Conservation (phyloP, 2,797 vertebrate species). For the Atherinosoma microstoma region DNA sequence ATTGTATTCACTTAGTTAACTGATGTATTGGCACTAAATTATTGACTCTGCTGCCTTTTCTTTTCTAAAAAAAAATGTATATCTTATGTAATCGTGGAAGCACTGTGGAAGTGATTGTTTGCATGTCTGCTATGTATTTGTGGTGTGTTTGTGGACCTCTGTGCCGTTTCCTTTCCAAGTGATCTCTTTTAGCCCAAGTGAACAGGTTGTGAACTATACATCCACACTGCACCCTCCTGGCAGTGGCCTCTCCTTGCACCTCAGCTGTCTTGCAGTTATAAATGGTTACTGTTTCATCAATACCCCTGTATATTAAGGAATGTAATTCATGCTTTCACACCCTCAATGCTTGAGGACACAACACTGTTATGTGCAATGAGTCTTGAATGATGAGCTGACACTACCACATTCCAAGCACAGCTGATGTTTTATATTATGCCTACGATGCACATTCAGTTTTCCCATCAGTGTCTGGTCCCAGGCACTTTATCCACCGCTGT, state of each 20-base stretch:
- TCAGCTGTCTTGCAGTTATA: constrained; percentile 41
- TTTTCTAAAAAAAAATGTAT: constrained; percentile 7
- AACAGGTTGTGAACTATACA: constrained; percentile 54
- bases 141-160: constrained; percentile 54
- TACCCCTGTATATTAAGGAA: constrained; percentile 45
- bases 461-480: background rate
- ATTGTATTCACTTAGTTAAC: constrained; percentile 16
- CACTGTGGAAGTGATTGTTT: constrained; percentile 36
- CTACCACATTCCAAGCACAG: constrained; percentile 66
- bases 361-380: constrained; percentile 42
- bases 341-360: constrained; percentile 38
- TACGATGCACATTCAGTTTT: constrained; percentile 32
- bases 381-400: constrained; percentile 56
- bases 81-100: constrained; percentile 20
- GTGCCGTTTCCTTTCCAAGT: constrained; percentile 41
- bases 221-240: constrained; percentile 81
- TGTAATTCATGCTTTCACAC: constrained; percentile 49
- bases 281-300: constrained; percentile 47
- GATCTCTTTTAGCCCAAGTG: constrained; percentile 31
- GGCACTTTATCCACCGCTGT: constrained; percentile 3
- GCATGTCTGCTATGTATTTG: constrained; percentile 55
- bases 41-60: constrained; percentile 11
- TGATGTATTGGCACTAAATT: background rate
- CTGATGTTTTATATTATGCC: constrained; percentile 30
- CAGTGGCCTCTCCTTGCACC: constrained; percentile 66